Evolutionary conservation across 2,888 invertebrate genomes (phyloP).

Genomic region (Agelastica alni): DNA sequence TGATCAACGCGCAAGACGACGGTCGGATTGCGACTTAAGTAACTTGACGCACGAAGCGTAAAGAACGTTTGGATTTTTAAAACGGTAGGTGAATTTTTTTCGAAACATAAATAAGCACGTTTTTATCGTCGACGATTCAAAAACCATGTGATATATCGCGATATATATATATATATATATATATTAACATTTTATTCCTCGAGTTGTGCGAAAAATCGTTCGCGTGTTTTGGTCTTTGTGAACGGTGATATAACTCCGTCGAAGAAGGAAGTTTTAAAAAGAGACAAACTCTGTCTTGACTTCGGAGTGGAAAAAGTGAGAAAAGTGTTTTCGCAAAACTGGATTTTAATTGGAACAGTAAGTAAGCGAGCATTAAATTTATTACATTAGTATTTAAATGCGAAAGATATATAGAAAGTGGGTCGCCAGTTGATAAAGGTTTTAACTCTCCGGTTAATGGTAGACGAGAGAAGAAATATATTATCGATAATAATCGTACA

Average conservation of each 20-base stretch:
- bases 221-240: too few relatives aligned
- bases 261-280: not conserved
- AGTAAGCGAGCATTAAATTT: constrained; percentile 26
- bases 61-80: too few relatives aligned
- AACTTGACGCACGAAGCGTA: not conserved
- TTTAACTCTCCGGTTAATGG: constrained; percentile 17
- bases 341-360: constrained; percentile 30
- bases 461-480: constrained; percentile 16
- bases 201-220: too few relatives aligned
- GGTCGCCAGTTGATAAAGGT: constrained; percentile 24
- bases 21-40: constrained; percentile 1
- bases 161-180: too few relatives aligned
- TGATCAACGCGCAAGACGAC: not conserved
- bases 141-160: too few relatives aligned
- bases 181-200: too few relatives aligned
- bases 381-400: constrained; percentile 24
- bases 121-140: too few relatives aligned
- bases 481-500: constrained; percentile 11
- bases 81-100: too few relatives aligned
- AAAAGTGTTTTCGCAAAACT: constrained; percentile 20
- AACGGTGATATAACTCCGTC: not conserved
- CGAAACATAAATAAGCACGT: too few relatives aligned
- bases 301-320: constrained; percentile 6
- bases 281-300: constrained; percentile 1
- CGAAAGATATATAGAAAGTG: constrained; percentile 22